Evolutionary conservation across 2,888 invertebrate genomes (phyloP), one percentile per base, ranked within the genome.

Genomic region (Polydrusus tereticollis): DNA sequence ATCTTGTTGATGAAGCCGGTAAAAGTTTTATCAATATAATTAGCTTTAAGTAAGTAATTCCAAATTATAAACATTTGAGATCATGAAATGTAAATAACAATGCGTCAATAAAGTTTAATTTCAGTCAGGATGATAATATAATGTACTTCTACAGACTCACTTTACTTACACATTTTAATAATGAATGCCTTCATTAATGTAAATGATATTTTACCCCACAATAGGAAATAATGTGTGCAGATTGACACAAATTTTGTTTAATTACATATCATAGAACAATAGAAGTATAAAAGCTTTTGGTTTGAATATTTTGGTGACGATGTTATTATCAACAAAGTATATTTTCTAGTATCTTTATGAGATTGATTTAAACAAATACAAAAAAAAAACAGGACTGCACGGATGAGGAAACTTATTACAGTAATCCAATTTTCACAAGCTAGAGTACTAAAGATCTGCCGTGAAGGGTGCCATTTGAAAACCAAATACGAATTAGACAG

Each of bases 351-450:
- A n/a, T n/a, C n/a, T n/a, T n/a, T n/a, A n/a, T n/a, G n/a, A n/a
- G n/a, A n/a, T n/a, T n/a, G n/a, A n/a, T n/a, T n/a, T n/a, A 7
- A 36, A 36, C 12, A 6, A 8, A 36, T 12, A 4, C 12, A 36
- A 36, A 36, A 36, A 36, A 36, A 0, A 29, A 29, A 29, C 29
- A 29, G 7, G n/a, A n/a, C n/a, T n/a, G n/a, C 36, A 8, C 10
- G 36, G 57, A 57, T 57, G 29, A 57, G 33, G 57, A 26, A 57
- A 57, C 16, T 33, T 43, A 59, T 59, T 59, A 41, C 41, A 59
- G 59, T 59, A 59, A 59, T 59, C 41, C 59, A 23, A 59, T 59
- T 59, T 43, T 23, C 36, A 43, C 36, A 36, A n/a, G 12, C 45
- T 45, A 45, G 18, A 20, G 7, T 43, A 43, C 3, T 43, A 50